phyloP scores from a whole-genome alignment of 1,140 invertebrate genomes.

The Hylyphantes graminicola region DNA sequence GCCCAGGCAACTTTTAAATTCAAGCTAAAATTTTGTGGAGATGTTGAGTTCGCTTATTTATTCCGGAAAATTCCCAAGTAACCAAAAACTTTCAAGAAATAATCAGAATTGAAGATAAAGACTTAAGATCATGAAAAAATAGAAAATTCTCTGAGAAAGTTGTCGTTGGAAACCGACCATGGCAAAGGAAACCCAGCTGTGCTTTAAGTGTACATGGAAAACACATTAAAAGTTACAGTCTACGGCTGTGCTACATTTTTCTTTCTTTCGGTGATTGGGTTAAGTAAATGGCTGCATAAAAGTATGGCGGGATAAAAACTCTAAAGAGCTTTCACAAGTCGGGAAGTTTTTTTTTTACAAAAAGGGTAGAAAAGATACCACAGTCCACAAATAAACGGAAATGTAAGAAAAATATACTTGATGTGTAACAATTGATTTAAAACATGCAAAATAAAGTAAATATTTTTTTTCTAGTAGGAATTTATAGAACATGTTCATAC shows the following conservation, averaged over 20 bases:
- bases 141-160: not conserved
- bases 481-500: no score
- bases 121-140: not conserved
- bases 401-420: no score
- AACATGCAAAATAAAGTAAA: no score
- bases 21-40: no score
- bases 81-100: no score
- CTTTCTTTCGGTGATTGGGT: constrained; percentile 5
- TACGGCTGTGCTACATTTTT: not conserved
- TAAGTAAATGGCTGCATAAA: constrained; percentile 24
- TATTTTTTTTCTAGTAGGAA: no score
- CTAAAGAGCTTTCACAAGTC: not conserved
- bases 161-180: constrained; percentile 24
- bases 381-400: no score
- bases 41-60: no score
- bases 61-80: no score
- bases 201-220: constrained; percentile 18
- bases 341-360: not conserved
- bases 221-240: constrained; percentile 31
- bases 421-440: no score
- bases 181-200: constrained; percentile 22
- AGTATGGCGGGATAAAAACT: not conserved
- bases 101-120: not conserved
- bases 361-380: no score
- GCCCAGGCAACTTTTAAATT: no score